Conservation (phyloP, 2,888 invertebrate species). For the Prosopocoilus inquinatus region DNA sequence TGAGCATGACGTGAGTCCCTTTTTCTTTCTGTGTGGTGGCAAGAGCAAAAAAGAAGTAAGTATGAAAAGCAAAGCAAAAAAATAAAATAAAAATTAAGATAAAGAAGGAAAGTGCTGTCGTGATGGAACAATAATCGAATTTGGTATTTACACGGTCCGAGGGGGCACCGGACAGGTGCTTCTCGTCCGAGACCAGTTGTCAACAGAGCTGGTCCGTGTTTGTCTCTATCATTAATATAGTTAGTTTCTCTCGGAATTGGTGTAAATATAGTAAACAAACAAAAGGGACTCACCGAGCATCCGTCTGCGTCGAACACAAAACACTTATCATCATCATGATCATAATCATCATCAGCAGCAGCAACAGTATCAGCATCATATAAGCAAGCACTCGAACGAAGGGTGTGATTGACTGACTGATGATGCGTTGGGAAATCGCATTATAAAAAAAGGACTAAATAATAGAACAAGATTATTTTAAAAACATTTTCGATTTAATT, state of each 20-base stretch:
- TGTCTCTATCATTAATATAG: conserved; percentile 35
- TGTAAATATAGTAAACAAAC: conserved; percentile 31
- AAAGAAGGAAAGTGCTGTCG: background rate
- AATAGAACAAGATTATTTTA: conserved; percentile 37
- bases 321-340: conserved; percentile 11
- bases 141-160: conserved; percentile 32
- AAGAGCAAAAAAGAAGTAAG: too few relatives aligned
- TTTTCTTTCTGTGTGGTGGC: conserved; percentile 18
- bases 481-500: conserved; percentile 49
- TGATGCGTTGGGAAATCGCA: conserved; percentile 2
- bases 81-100: too few relatives aligned
- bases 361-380: too few relatives aligned
- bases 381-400: background rate
- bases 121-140: conserved; percentile 21
- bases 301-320: conserved; percentile 15
- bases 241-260: conserved; percentile 30
- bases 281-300: conserved; percentile 35
- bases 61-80: too few relatives aligned
- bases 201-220: conserved; percentile 24
- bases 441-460: conserved; percentile 17
- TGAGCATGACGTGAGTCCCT: conserved; percentile 26
- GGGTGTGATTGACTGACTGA: conserved; percentile 1
- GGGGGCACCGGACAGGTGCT: conserved; percentile 30
- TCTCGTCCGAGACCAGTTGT: conserved; percentile 17
- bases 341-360: too few relatives aligned